Conservation (phyloP, 2,888 invertebrate species). For the Hetaerina titia region DNA sequence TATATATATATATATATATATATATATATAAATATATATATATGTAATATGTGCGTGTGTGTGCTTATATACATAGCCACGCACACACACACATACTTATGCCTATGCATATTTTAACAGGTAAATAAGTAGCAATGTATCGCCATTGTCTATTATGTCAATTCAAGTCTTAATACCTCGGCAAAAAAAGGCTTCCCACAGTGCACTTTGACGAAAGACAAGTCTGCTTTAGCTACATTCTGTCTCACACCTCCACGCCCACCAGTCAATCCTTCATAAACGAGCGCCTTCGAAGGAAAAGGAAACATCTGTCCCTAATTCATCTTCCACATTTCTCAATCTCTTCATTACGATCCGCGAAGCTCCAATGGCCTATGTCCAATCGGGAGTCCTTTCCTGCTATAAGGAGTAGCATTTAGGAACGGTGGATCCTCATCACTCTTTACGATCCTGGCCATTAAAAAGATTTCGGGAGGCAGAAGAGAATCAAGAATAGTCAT, state of each 20-base stretch:
- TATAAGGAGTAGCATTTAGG: background rate
- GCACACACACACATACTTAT: too few relatives aligned
- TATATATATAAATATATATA: too few relatives aligned
- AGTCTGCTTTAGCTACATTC: too few relatives aligned
- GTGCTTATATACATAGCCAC: too few relatives aligned
- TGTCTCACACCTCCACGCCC: background rate
- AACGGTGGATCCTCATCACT: slow-evolving; percentile 17
- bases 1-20: too few relatives aligned
- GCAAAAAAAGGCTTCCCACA: too few relatives aligned
- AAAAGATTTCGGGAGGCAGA: slow-evolving; percentile 5
- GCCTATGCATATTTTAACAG: too few relatives aligned
- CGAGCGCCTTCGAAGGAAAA: background rate
- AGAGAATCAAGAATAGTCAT: slow-evolving; percentile 32
- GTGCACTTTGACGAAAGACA: too few relatives aligned
- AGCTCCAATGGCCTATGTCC: slow-evolving; percentile 53
- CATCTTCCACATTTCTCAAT: slow-evolving; percentile 42
- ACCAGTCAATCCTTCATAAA: background rate
- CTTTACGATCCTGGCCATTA: slow-evolving; percentile 11
- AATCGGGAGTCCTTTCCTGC: slow-evolving; percentile 39
- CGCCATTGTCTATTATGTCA: too few relatives aligned
- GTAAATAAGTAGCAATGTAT: too few relatives aligned
- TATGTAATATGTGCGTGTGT: too few relatives aligned
- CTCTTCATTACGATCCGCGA: slow-evolving; percentile 46
- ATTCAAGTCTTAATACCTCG: too few relatives aligned
- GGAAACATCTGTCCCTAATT: slow-evolving; percentile 52